phyloP scores from a whole-genome alignment of 1,140 invertebrate genomes.

The Drosophila albomicans region DNA sequence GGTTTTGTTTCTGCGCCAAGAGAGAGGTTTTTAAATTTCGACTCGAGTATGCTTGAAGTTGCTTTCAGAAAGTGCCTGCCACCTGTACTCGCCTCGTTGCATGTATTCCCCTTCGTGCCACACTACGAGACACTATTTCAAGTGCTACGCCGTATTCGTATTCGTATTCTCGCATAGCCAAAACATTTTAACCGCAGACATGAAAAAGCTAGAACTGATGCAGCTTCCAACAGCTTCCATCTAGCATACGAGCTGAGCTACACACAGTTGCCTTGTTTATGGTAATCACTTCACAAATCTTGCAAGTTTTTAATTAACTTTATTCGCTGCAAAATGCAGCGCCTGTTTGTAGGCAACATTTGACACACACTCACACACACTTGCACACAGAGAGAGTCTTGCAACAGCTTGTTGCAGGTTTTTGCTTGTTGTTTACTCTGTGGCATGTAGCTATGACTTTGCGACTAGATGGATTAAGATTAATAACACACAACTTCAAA shows the following conservation, averaged over 20 bases:
- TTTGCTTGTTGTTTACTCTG: background rate
- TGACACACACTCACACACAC: background rate
- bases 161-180: conserved; percentile 7
- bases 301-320: conserved; percentile 72
- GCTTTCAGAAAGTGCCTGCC: conserved; percentile 62
- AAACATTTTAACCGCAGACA: conserved; percentile 53
- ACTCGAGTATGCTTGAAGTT: conserved; percentile 57
- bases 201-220: conserved; percentile 3
- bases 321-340: conserved; percentile 51
- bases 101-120: background rate
- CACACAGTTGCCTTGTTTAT: conserved; percentile 68
- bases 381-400: background rate
- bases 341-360: conserved; percentile 17
- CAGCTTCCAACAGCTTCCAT: background rate
- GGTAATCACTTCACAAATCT: conserved; percentile 71
- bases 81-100: conserved; percentile 10
- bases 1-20: conserved; percentile 25
- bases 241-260: background rate
- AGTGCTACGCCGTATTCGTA: conserved; percentile 53
- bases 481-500: background rate
- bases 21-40: conserved; percentile 65
- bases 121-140: conserved; percentile 54
- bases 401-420: background rate
- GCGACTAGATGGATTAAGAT: background rate
- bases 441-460: background rate